Base-by-base conservation (phyloP, 2,888 invertebrate genomes). In the Metacarcinus magister region DNA sequence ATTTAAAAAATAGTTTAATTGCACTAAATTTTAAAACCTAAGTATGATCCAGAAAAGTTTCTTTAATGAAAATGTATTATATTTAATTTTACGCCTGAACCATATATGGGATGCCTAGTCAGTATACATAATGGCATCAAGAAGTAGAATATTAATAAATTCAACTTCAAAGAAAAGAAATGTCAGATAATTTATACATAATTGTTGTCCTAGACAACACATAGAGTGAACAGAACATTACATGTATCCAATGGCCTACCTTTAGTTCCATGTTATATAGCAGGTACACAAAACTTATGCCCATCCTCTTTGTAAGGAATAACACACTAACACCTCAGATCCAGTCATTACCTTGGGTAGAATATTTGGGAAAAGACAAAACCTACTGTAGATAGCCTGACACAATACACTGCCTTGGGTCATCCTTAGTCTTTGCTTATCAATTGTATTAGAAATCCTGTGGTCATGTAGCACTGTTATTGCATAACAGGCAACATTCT, bases 301-400 rank as follows among this genome's bases (percentile, higher is more conserved):
- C 23, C n/a, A 75, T 75, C 75, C 75, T n/a, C 75, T 75, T n/a
- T 28, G 28, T 75, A 75, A n/a, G n/a, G 75, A 75, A 75, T 75
- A 75, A n/a, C 28, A 75, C 23, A 75, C 75, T 75, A 28, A 28
- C 7, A 75, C 28, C n/a, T n/a, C 67, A 67, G 67, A 67, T 16
- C 23, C 67, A 67, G 2, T 67, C 75, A 75, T 23, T 75, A 23
- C 3, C 75, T n/a, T 75, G 7, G n/a, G n/a, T n/a, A 23, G 48
- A 48, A 48, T 75, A n/a, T 28, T n/a, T 23, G 2, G 19, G 23
- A 39, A 39, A 39, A 39, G 39, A 39, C 39, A 39, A 39, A 39
- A 39, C 39, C 39, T 39, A 39, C 39, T 39, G 39, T 39, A 39
- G 39, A 39, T 39, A 39, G 39, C 2, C 39, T 39, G 39, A 39